Base-by-base conservation (phyloP, 2,797 vertebrate genomes). In the Pyrocephalus nanus region DNA sequence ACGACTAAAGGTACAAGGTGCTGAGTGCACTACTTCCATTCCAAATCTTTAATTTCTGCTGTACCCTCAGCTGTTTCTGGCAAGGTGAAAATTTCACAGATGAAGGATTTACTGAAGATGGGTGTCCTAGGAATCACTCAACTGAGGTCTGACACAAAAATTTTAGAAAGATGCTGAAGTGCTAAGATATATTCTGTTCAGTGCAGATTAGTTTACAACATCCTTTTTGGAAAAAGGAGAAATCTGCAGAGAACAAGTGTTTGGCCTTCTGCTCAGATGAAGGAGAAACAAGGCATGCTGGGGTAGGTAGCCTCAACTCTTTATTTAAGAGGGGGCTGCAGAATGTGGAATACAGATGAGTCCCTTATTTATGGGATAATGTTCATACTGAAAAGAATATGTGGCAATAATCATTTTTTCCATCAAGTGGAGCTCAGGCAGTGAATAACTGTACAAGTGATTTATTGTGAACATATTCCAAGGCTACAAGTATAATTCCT, bases 191-290 rank as follows among this genome's bases (percentile, higher is more conserved):
- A 34, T 36, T 71, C 26, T 90, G 53, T 43, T 77, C 1, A 0
- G 8, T 65, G 50, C 45, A 86, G 45, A 58, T 45, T 48, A 75
- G 8, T 66, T 76, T 53, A 70, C 32, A 84, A 55, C 34, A 92
- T 5, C 18, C 11, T 62, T 77, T 66, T 11, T 48, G 25, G 22
- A 32, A 72, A 75, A 77, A 45, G 42, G 54, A 87, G 36, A 57
- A 64, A 73, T 13, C 9, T 70, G 34, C 21, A 91, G 42, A 65
- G 79, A 93, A 57, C 18, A 54, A 67, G 15, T 64, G 29, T 78
- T 61, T 48, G 76, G 91, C 90, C 88, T 95, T 94, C 90, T 95
- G 96, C 93, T 96, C 93, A 96, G 91, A 95, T 94, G 95, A 95
- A 96, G 91, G 96, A 95, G 69, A 85, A 95, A 67, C 77, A 86